Evolutionary conservation across 2,797 vertebrate species (phyloP).

Genomic region (Pelochelys cantorii): DNA sequence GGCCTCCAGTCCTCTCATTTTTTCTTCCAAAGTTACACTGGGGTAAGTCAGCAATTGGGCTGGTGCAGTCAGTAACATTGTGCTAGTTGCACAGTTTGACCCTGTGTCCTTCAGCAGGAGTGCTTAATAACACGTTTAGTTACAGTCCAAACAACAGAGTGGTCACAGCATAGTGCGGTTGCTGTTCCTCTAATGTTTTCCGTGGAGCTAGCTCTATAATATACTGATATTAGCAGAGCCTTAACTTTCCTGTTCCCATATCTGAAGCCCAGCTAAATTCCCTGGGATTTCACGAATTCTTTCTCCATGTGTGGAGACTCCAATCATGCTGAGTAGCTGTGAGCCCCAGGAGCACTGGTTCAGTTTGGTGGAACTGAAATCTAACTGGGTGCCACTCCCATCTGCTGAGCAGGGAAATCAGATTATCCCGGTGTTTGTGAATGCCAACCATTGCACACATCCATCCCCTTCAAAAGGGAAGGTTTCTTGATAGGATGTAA

Average conservation of each 20-base stretch:
- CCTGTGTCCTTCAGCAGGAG: fast-evolving
- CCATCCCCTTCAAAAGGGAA: not conserved
- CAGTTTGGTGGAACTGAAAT: fast-evolving
- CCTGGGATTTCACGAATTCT: not conserved
- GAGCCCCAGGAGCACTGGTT: not conserved
- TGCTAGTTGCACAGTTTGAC: not conserved
- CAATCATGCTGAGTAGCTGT: not conserved
- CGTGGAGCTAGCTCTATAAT: not conserved
- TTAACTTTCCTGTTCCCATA: not conserved
- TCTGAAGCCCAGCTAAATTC: not conserved
- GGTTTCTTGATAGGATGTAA: not conserved
- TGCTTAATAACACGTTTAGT: not conserved
- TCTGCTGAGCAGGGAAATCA: fast-evolving
- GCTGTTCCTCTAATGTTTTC: not conserved
- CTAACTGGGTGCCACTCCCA: fast-evolving
- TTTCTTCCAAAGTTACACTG: too few relatives aligned
- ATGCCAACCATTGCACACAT: not conserved
- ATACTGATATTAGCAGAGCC: not conserved
- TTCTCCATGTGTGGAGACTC: not conserved
- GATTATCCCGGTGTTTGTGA: too few relatives aligned
- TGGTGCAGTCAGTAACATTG: not conserved
- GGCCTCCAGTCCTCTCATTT: too few relatives aligned
- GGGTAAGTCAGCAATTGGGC: not conserved
- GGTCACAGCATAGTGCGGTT: fast-evolving
- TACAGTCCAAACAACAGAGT: not conserved